phyloP scores from a whole-genome alignment of 2,797 vertebrate species.

The Ptychobarbus kaznakovi region DNA sequence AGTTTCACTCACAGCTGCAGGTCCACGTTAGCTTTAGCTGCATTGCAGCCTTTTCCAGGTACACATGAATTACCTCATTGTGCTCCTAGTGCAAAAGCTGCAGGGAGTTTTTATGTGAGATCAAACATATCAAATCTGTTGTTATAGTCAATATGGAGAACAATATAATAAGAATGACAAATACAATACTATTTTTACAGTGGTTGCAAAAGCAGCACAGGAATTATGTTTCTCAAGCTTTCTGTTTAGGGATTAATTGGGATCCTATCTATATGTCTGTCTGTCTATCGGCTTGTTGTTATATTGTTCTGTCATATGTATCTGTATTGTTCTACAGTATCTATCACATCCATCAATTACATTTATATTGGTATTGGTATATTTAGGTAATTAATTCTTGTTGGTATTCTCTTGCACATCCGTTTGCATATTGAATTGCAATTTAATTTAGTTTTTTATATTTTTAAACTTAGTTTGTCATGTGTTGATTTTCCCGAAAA shows the following conservation, averaged over 20 bases:
- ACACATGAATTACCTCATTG: conserved; percentile 35
- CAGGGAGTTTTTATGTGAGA: conserved; percentile 2
- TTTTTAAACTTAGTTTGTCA: background rate
- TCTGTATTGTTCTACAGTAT: too few relatives aligned
- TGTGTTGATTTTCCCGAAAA: background rate
- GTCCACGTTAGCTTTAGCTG: conserved; percentile 45
- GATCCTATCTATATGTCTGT: background rate
- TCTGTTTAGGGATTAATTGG: background rate
- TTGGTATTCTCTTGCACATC: background rate
- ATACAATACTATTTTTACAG: background rate
- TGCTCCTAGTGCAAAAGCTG: conserved; percentile 13
- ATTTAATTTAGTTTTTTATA: background rate
- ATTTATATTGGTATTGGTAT: too few relatives aligned
- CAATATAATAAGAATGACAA: background rate
- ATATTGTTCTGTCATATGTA: too few relatives aligned
- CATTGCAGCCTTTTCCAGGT: conserved; percentile 53
- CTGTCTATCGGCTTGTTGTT: too few relatives aligned
- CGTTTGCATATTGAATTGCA: background rate
- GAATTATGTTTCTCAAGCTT: background rate
- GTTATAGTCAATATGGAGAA: background rate
- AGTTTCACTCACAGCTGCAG: conserved; percentile 45
- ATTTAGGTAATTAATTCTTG: background rate
- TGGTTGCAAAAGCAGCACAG: background rate
- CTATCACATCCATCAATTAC: background rate
- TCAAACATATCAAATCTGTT: background rate